Percentiles rank a stretch among this genome's conserved stretches.
Conservation (phyloP, 2,888 invertebrate species). For the Andrena praecox region DNA sequence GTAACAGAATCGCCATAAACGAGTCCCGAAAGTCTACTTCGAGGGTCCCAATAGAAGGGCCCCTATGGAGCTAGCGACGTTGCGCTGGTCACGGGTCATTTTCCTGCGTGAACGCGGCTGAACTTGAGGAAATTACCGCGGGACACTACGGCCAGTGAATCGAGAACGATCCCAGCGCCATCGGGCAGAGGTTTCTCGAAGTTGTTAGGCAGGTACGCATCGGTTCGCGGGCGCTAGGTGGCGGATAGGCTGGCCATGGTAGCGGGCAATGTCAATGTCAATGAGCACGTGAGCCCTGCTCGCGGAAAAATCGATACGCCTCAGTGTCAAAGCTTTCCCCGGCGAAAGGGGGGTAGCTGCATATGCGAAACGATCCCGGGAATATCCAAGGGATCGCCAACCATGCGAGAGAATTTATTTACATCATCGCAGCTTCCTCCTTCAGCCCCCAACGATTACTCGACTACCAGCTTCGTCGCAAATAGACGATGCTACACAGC, state of each 20-base stretch:
- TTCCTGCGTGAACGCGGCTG: constrained; percentile 22
- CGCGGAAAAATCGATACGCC: constrained; percentile 82
- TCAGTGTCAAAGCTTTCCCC: constrained; percentile 77
- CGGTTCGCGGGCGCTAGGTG: constrained; percentile 78
- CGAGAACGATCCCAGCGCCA: constrained; percentile 70
- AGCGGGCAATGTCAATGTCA: constrained; percentile 85
- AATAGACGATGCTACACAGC: neutral
- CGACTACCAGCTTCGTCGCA: neutral
- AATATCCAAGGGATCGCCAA: constrained; percentile 11
- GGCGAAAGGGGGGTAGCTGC: constrained; percentile 54
- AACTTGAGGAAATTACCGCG: constrained; percentile 36
- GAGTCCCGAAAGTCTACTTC: neutral
- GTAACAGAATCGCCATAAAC: neutral
- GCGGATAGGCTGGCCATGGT: constrained; percentile 71
- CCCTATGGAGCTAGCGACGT: neutral
- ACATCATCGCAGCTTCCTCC: neutral
- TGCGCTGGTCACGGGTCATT: constrained; percentile 8
- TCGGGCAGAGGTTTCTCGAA: constrained; percentile 72
- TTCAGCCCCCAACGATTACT: too few relatives aligned
- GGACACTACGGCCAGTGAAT: constrained; percentile 4
- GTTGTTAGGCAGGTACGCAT: constrained; percentile 64
- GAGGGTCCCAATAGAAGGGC: neutral
- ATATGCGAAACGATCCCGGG: constrained; percentile 49
- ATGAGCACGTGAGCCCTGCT: constrained; percentile 81
- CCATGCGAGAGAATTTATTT: constrained; percentile 3